These are phyloP conservation scores for Campylorhamphus procurvoides DNA, from an alignment of 2,113 vertebrate species.

Conservation along the genomic window DNA sequence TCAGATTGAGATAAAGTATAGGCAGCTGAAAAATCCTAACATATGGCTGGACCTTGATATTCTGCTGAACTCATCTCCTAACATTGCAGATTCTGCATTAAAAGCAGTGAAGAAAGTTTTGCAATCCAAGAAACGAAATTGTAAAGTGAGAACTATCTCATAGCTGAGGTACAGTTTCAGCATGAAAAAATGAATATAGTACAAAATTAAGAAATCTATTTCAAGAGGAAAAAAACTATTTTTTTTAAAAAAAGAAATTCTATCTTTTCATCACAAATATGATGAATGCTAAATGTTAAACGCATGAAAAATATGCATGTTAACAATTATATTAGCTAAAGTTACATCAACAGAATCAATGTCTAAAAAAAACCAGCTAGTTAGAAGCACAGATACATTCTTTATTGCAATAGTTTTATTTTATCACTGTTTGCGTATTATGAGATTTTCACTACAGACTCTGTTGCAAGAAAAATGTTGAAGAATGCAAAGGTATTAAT, in stretches of 20 bases:
- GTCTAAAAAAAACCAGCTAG: not conserved
- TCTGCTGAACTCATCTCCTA: not conserved
- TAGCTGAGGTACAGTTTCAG: not conserved
- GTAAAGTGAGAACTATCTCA: not conserved
- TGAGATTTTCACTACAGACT: not conserved
- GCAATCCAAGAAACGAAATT: not conserved
- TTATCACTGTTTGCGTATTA: not conserved
- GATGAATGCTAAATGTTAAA: too few relatives aligned
- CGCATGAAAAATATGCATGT: not conserved
- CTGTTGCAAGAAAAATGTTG: not conserved
- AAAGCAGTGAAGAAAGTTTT: not conserved
- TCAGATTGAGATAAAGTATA: not conserved
- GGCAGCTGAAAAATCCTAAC: not conserved
- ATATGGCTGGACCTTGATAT: not conserved
- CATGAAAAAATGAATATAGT: not conserved
- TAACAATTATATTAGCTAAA: not conserved
- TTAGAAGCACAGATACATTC: not conserved
- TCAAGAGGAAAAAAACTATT: not conserved
- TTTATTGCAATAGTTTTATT: not conserved
- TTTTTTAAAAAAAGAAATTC: not conserved
- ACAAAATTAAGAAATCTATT: not conserved
- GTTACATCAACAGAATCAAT: not conserved
- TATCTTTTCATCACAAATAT: not conserved
- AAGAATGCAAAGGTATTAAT: not conserved
- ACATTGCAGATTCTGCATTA: not conserved